Conservation (phyloP, 2,113 vertebrate species). For the Oncorhynchus kisutch region DNA sequence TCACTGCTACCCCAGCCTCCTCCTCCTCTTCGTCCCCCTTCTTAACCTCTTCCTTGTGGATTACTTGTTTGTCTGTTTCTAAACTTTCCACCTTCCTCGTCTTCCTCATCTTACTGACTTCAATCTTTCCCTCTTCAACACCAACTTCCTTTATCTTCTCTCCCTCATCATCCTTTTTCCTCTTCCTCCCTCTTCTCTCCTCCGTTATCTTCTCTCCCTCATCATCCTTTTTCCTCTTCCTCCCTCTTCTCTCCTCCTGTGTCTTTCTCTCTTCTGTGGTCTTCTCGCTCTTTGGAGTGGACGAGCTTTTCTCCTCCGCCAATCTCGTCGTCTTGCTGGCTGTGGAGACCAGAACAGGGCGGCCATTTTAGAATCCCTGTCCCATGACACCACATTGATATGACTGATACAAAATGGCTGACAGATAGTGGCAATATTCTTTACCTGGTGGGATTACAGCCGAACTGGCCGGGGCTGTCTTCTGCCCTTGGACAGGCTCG, state of each 20-base stretch:
- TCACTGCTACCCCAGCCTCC: no score
- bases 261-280: neutral
- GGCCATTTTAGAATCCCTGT: no score
- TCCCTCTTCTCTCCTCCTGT: neutral
- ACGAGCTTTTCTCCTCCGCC: no score
- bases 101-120: neutral
- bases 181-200: neutral
- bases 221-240: neutral
- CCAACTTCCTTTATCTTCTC: no score
- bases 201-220: neutral
- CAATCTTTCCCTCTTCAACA: neutral
- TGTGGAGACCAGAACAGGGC: no score
- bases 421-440: neutral
- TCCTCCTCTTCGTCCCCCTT: constrained; percentile 41
- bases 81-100: neutral
- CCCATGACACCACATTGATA: no score
- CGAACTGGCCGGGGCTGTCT: neutral
- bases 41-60: constrained; percentile 57
- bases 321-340: no score
- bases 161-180: no score
- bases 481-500: neutral
- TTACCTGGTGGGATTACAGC: neutral
- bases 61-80: neutral
- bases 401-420: no score
- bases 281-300: neutral